phyloP scores from a whole-genome alignment of 2,888 invertebrate species.

The Muschampia plurimacula region DNA sequence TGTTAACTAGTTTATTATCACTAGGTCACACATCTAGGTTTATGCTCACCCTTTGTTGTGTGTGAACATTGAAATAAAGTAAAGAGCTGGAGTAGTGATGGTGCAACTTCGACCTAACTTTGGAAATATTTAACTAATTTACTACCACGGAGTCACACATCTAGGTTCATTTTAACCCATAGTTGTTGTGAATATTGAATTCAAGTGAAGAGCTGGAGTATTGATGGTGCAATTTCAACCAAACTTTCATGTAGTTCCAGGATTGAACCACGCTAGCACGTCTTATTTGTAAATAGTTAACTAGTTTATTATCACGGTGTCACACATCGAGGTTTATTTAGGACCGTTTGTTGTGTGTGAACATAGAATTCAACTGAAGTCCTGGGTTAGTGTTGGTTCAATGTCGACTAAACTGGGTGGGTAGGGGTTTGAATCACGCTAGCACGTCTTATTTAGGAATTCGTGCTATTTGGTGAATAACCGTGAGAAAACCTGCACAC shows the following conservation, averaged over 20 bases:
- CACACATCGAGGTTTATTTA: slow-evolving; percentile 36
- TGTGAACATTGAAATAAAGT: slow-evolving; percentile 21
- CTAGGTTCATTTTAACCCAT: slow-evolving; percentile 38
- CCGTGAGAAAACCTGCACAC: too few relatives aligned
- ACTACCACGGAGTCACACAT: slow-evolving; percentile 33
- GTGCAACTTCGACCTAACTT: too few relatives aligned
- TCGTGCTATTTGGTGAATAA: too few relatives aligned
- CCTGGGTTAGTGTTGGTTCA: too few relatives aligned
- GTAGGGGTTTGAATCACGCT: too few relatives aligned
- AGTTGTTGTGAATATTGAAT: slow-evolving; percentile 30
- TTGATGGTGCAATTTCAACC: too few relatives aligned
- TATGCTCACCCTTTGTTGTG: slow-evolving; percentile 38
- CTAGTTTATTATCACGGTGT: slow-evolving; percentile 36
- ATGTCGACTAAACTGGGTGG: too few relatives aligned
- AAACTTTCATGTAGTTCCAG: too few relatives aligned
- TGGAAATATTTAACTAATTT: slow-evolving; percentile 36
- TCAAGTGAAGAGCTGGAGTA: neutral
- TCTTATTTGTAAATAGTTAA: slow-evolving; percentile 3
- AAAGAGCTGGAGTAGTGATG: too few relatives aligned
- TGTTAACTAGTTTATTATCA: slow-evolving; percentile 36
- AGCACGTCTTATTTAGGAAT: too few relatives aligned
- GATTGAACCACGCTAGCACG: too few relatives aligned
- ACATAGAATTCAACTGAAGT: slow-evolving; percentile 8
- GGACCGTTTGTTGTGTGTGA: slow-evolving; percentile 37
- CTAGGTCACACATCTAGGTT: slow-evolving; percentile 37